Conservation (phyloP, 1,140 invertebrate species). For the Phocides pigmalion region DNA sequence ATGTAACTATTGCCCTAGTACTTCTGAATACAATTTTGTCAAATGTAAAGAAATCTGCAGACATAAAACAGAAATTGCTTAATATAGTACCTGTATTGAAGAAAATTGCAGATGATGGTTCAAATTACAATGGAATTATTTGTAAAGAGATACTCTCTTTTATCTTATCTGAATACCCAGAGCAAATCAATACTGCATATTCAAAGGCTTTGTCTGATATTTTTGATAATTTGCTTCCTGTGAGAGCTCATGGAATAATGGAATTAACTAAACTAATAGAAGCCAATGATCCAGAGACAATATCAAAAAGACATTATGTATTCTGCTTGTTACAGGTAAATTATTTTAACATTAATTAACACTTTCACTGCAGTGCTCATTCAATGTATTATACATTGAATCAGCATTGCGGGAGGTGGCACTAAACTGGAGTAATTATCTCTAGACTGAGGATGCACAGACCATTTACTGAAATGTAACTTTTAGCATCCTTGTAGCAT, state of each 20-base stretch:
- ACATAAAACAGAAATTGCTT: constrained; percentile 51
- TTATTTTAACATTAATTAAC: constrained; percentile 32
- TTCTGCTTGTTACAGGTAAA: constrained; percentile 88
- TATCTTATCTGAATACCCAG: constrained; percentile 48
- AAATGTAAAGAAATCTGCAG: constrained; percentile 49
- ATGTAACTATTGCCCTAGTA: constrained; percentile 80
- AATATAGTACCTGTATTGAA: constrained; percentile 57
- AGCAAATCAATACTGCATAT: constrained; percentile 78
- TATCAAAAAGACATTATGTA: constrained; percentile 87
- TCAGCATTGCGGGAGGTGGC: too few species aligned
- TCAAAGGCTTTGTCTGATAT: constrained; percentile 88
- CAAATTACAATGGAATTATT: constrained; percentile 54
- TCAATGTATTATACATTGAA: too few species aligned
- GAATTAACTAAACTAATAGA: constrained; percentile 89
- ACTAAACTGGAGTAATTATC: too few species aligned
- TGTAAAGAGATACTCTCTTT: constrained; percentile 65
- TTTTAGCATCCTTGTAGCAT: too few species aligned
- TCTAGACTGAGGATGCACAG: too few species aligned
- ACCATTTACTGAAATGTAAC: too few species aligned
- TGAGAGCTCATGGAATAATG: constrained; percentile 91
- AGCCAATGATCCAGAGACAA: constrained; percentile 85
- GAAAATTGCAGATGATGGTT: constrained; percentile 49
- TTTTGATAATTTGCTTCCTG: constrained; percentile 90
- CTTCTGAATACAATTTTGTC: constrained; percentile 75
- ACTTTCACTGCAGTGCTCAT: too few species aligned